Conservation (phyloP, 2,113 vertebrate species). For the Syngnathus floridae region DNA sequence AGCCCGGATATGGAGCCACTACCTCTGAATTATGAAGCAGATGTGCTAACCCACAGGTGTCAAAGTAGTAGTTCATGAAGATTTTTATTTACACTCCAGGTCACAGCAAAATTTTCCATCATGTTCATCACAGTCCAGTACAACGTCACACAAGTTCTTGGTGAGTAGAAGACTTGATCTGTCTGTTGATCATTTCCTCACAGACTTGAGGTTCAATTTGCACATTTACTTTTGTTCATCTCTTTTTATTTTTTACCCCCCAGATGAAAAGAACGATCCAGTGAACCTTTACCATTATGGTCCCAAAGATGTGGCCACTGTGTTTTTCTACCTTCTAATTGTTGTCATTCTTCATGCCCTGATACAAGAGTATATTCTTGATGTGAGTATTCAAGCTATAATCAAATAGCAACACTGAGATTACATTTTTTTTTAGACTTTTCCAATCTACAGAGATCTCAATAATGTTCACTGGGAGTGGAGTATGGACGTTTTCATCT, state of each 20-base stretch:
- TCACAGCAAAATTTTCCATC: slow-evolving; percentile 70
- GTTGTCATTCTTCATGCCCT: slow-evolving; percentile 79
- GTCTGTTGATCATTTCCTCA: not conserved
- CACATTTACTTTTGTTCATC: not conserved
- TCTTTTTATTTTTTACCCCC: not conserved
- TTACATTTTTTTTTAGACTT: too few relatives aligned
- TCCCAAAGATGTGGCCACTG: slow-evolving; percentile 76
- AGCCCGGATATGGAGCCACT: too few relatives aligned
- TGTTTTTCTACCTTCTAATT: slow-evolving; percentile 80
- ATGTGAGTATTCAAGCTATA: slow-evolving; percentile 61
- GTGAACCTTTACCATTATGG: slow-evolving; percentile 75
- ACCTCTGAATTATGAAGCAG: too few relatives aligned
- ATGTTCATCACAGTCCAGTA: slow-evolving; percentile 82
- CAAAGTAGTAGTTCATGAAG: not conserved
- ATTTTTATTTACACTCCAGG: slow-evolving; percentile 56
- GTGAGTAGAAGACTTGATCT: slow-evolving; percentile 49
- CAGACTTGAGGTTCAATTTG: not conserved
- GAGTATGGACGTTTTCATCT: too few relatives aligned
- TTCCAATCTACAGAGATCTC: too few relatives aligned
- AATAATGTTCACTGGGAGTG: too few relatives aligned
- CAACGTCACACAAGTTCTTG: slow-evolving; percentile 75
- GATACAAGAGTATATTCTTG: slow-evolving; percentile 78
- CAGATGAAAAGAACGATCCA: slow-evolving; percentile 69
- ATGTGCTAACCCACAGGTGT: too few relatives aligned
- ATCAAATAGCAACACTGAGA: too few relatives aligned